Evolutionary conservation across 30 jellyfish, hydroid and myxozoan genomes (phyloP), one percentile per base, ranked within the genome.

Genomic region (Aurelia aurita complex sp. Pacific): DNA sequence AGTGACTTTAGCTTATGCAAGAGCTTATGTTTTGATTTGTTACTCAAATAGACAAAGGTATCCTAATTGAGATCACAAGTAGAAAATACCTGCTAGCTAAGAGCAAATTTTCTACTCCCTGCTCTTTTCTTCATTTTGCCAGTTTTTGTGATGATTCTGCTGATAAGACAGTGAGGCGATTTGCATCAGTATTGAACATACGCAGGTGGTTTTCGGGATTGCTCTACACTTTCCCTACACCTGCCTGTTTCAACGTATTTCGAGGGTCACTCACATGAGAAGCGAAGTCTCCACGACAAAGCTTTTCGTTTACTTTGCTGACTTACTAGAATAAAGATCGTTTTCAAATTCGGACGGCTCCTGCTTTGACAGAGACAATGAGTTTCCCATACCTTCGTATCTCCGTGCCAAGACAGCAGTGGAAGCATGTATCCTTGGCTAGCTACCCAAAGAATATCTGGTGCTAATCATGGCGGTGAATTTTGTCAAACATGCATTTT

Each of bases 401-500:
- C 57, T 46, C 57, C 57, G 57, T 46, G 0, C 15, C 57, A 46
- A 46, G 57, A 46, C 57, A 46, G 57, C 6, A 46, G 14, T 46
- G 57, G 57, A 6, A 46, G 57, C 57, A 46, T 46, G 57, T 46
- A 46, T 46, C 57, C 8, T 5, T 46, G 57, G 57, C 57, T 46
- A 46, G 57, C 14, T 46, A 46, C 57, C 57, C 57, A 42, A 62
- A 63, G 75, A 70, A 81, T 67, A 42, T 63, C 42, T 38, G 83
- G 42, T 54, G 83, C 34, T 23, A 64, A 74, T 29, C 36, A 81
- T 81, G 90, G 93, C 87, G 82, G 59, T 88, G 83, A 82, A 81
- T 59, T 88, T 68, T 69, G 86, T 88, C 68, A 88, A 80, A 66
- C 83, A 72, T 88, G 96, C 89, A 43, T 88, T 88, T 61, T 88